These are phyloP conservation scores for Blera fallax DNA, from an alignment of 2,888 invertebrate species.

Conservation along the genomic window DNA sequence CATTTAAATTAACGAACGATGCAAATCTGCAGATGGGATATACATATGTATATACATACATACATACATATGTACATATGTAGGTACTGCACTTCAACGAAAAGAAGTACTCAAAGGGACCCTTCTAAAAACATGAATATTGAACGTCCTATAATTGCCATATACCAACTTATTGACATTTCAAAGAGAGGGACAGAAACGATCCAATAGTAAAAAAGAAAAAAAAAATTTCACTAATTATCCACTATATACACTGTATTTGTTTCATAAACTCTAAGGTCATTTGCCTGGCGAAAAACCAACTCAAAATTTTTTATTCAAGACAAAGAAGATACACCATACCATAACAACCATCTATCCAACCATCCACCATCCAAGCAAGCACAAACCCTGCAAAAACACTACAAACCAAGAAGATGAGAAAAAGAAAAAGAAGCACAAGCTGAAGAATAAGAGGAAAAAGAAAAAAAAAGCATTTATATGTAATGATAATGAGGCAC, in stretches of 20 bases:
- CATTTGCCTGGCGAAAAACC: conserved; percentile 40
- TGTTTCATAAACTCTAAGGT: conserved; percentile 24
- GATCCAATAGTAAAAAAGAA: too few relatives aligned
- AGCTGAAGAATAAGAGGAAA: neutral
- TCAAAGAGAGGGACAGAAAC: neutral
- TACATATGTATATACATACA: too few relatives aligned
- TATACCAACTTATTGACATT: conserved; percentile 10
- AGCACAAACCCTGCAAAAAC: neutral
- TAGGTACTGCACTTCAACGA: neutral
- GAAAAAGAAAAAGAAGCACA: too few relatives aligned
- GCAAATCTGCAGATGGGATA: neutral
- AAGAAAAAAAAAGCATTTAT: neutral
- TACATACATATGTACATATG: too few relatives aligned
- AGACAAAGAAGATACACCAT: conserved; percentile 15
- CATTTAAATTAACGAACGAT: neutral
- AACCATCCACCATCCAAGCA: neutral
- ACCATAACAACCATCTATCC: neutral
- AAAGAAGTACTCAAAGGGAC: neutral
- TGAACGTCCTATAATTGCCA: neutral
- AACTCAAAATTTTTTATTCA: conserved; percentile 9
- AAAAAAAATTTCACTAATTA: conserved; percentile 18
- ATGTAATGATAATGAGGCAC: conserved; percentile 48
- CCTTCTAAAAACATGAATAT: neutral
- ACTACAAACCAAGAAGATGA: neutral
- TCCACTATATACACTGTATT: neutral